Conservation (phyloP, 2,888 invertebrate genomes). For the Notocelia uddmanniana region DNA sequence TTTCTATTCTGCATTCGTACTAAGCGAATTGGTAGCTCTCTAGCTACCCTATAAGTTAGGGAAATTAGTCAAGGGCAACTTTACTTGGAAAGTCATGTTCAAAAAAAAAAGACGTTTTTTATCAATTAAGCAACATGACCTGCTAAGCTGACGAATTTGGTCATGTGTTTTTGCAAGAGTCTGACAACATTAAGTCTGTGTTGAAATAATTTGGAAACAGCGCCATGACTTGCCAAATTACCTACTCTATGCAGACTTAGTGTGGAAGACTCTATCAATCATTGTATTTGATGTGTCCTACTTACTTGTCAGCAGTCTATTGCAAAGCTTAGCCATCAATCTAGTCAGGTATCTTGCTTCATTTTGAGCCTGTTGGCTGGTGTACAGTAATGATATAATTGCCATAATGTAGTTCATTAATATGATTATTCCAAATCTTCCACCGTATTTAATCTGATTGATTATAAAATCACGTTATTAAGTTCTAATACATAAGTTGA, state of each 20-base stretch:
- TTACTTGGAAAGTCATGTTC: no score
- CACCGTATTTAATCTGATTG: background rate
- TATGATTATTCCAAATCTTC: background rate
- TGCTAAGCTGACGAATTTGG: no score
- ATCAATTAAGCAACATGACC: no score
- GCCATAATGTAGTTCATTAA: conserved; percentile 16
- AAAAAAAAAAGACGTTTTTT: no score
- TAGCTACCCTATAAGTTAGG: no score
- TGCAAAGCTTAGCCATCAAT: conserved; percentile 1
- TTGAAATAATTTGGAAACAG: no score
- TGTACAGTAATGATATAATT: background rate
- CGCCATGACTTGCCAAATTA: no score
- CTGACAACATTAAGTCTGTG: no score
- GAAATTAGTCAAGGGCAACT: no score
- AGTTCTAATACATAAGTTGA: background rate
- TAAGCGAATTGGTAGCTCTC: no score
- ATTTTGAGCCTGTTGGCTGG: conserved; percentile 8
- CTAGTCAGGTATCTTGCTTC: background rate
- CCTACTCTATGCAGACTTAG: no score
- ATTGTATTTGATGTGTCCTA: background rate
- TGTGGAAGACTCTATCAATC: background rate
- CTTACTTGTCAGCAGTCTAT: conserved; percentile 2
- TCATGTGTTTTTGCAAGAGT: background rate
- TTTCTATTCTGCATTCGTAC: no score
- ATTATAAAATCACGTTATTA: background rate